Evolutionary conservation across 2,113 vertebrate species (phyloP).

Genomic region (Echinops telfairi): DNA sequence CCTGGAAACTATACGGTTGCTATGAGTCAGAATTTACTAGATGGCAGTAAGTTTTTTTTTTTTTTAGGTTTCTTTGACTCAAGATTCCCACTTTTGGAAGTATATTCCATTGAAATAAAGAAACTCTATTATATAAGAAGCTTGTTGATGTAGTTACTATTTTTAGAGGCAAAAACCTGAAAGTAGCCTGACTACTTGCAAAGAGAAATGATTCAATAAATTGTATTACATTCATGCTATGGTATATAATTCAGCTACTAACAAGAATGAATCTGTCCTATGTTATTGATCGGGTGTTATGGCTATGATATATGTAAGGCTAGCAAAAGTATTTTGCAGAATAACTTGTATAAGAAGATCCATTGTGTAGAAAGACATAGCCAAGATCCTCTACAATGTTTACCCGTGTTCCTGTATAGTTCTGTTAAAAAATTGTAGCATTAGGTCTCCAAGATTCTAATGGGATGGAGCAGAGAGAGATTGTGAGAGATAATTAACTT

Average conservation of each 20-base stretch:
- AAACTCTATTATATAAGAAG: not conserved
- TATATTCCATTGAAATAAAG: slow-evolving; percentile 15
- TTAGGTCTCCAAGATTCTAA: not conserved
- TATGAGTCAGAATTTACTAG: no score
- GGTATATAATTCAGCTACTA: not conserved
- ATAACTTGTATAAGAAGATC: not conserved
- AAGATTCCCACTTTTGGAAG: slow-evolving; percentile 2
- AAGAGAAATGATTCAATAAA: not conserved
- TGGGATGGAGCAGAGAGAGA: not conserved
- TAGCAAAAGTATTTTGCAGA: slow-evolving; percentile 26
- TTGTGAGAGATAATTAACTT: not conserved
- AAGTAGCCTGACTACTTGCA: not conserved
- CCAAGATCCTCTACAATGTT: not conserved
- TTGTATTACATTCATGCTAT: not conserved
- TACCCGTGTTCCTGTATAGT: slow-evolving; percentile 10
- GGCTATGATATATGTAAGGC: not conserved
- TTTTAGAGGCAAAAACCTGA: not conserved
- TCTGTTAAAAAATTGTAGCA: not conserved
- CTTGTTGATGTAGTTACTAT: slow-evolving; percentile 1
- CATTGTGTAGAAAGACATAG: not conserved
- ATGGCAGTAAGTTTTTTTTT: no score
- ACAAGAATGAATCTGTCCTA: not conserved
- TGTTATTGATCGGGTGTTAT: not conserved
- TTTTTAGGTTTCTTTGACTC: not conserved
- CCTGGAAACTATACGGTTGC: no score